Percentiles rank a stretch among this genome's conserved stretches.
These are phyloP conservation scores for Metopolophium dirhodum DNA, from an alignment of 1,140 invertebrate genomes.

Conservation along the genomic window DNA sequence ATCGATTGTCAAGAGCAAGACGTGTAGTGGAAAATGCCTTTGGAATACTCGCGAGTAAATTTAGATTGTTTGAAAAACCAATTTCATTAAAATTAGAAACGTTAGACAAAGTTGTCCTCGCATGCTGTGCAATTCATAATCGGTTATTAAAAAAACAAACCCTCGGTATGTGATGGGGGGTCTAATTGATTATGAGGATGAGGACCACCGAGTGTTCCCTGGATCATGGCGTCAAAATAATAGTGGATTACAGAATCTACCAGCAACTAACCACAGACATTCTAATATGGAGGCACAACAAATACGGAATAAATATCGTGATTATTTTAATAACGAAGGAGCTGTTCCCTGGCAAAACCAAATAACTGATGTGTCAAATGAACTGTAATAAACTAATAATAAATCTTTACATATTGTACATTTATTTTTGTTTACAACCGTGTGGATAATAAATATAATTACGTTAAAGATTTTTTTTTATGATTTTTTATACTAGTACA, in stretches of 20 bases:
- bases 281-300: constrained; percentile 14
- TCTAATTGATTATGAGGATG: constrained; percentile 38
- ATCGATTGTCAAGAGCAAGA: constrained; percentile 60
- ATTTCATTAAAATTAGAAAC: constrained; percentile 61
- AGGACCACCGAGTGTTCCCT: constrained; percentile 35
- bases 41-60: constrained; percentile 60
- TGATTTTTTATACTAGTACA: too few species aligned
- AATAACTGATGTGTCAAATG: neutral
- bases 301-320: constrained; percentile 54
- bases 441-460: too few species aligned
- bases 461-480: too few species aligned
- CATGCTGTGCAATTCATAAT: constrained; percentile 61
- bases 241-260: neutral
- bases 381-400: constrained; percentile 12
- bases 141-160: constrained; percentile 41
- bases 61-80: constrained; percentile 60
- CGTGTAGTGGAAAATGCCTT: constrained; percentile 64
- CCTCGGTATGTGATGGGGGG: neutral
- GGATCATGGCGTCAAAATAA: constrained; percentile 41
- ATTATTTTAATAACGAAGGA: constrained; percentile 59
- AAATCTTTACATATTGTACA: too few species aligned
- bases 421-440: too few species aligned
- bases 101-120: constrained; percentile 61
- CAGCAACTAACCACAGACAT: constrained; percentile 26
- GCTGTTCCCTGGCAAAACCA: constrained; percentile 58